phyloP scores from a whole-genome alignment of 2,888 invertebrate species.

The Drosophila recens region DNA sequence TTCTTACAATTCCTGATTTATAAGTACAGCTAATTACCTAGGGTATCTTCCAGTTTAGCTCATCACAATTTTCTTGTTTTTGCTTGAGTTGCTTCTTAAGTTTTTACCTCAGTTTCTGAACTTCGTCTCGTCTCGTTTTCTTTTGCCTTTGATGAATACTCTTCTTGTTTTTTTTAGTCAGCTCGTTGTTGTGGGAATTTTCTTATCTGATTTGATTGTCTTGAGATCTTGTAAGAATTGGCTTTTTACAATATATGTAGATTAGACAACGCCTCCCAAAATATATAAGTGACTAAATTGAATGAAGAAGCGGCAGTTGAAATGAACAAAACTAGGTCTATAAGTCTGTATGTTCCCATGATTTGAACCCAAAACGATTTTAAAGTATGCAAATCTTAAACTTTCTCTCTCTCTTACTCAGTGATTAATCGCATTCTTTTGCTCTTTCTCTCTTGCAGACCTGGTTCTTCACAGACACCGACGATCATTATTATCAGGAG shows the following conservation, averaged over 20 bases:
- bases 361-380: too few relatives aligned
- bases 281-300: conserved; percentile 4
- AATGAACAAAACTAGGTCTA: conserved; percentile 16
- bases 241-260: conserved; percentile 42
- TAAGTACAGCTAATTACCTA: not conserved
- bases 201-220: conserved; percentile 80
- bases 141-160: conserved; percentile 34
- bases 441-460: conserved; percentile 89
- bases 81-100: conserved; percentile 48
- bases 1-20: too few relatives aligned
- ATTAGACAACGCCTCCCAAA: conserved; percentile 33
- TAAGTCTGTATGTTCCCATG: conserved; percentile 47
- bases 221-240: conserved; percentile 56
- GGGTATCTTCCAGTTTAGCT: not conserved
- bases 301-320: conserved; percentile 17
- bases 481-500: conserved; percentile 91
- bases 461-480: conserved; percentile 97
- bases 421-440: conserved; percentile 33
- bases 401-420: conserved; percentile 10
- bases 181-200: conserved; percentile 71
- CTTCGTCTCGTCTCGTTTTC: conserved; percentile 18
- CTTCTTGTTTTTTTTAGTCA: conserved; percentile 18
- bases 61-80: conserved; percentile 14
- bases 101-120: conserved; percentile 11
- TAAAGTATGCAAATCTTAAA: conserved; percentile 48